Evolutionary conservation across 2,113 vertebrate genomes (phyloP).

Genomic region (Galeopterus variegatus): DNA sequence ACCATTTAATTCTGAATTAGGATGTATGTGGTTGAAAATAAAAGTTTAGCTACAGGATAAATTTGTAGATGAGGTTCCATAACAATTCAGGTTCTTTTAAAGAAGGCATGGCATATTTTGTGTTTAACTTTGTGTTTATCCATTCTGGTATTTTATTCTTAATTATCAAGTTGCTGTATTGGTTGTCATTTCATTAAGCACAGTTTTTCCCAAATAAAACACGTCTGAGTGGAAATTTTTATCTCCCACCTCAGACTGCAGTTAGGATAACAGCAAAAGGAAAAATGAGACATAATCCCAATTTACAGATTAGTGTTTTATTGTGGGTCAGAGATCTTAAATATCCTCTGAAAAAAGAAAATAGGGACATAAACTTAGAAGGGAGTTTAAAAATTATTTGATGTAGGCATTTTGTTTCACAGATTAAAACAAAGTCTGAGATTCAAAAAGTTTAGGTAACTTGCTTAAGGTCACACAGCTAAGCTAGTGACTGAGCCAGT

Average conservation of each 20-base stretch:
- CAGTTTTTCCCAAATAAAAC: background rate
- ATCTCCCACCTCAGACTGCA: background rate
- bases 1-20: constrained; percentile 14
- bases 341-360: background rate
- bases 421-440: background rate
- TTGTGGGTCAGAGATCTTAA: background rate
- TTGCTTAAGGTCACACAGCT: background rate
- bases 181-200: background rate
- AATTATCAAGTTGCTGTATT: background rate
- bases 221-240: background rate
- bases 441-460: background rate
- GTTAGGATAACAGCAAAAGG: background rate
- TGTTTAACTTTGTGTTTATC: constrained; percentile 11
- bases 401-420: background rate
- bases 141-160: background rate
- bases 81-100: background rate
- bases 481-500: background rate
- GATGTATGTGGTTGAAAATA: constrained; percentile 26
- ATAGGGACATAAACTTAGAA: background rate
- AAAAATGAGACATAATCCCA: background rate
- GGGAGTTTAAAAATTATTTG: background rate
- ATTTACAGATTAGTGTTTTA: background rate
- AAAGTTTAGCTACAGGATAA: constrained; percentile 19
- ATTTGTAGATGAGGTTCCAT: background rate
- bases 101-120: background rate